These are phyloP conservation scores for Dendrolimus kikuchii DNA, from an alignment of 1,140 invertebrate genomes.

Conservation along the genomic window DNA sequence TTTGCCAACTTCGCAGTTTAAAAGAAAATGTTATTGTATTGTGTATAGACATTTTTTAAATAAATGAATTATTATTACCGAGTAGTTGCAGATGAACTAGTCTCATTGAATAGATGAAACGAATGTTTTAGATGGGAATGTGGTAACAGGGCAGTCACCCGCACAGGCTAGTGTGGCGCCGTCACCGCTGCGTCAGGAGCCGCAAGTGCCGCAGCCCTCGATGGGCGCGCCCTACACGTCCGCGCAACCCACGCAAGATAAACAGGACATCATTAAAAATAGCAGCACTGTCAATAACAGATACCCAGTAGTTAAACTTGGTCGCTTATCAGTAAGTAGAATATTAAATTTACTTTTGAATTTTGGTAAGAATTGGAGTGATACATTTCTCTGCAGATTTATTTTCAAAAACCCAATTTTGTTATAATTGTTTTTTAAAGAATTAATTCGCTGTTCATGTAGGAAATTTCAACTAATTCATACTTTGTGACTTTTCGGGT, in stretches of 20 bases:
- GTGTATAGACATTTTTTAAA: no score
- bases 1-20: no score
- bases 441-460: no score
- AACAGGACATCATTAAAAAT: slow-evolving; percentile 52
- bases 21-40: no score
- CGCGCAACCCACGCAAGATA: slow-evolving; percentile 39
- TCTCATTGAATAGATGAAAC: no score
- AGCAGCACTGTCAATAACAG: slow-evolving; percentile 53
- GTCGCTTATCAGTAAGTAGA: slow-evolving; percentile 56
- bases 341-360: slow-evolving; percentile 1
- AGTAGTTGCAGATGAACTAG: no score
- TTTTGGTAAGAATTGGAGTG: neutral
- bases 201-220: slow-evolving; percentile 66
- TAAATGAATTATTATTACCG: no score
- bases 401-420: neutral
- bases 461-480: no score
- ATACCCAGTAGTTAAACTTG: slow-evolving; percentile 60
- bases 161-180: slow-evolving; percentile 73
- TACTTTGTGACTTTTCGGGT: no score
- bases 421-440: no score
- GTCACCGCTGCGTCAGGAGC: slow-evolving; percentile 61
- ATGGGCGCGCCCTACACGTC: slow-evolving; percentile 66
- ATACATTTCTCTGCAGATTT: neutral
- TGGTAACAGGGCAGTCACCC: slow-evolving; percentile 71
- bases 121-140: slow-evolving; percentile 46